Base-by-base conservation (phyloP, 2,888 invertebrate genomes). In the Polydrusus tereticollis region DNA sequence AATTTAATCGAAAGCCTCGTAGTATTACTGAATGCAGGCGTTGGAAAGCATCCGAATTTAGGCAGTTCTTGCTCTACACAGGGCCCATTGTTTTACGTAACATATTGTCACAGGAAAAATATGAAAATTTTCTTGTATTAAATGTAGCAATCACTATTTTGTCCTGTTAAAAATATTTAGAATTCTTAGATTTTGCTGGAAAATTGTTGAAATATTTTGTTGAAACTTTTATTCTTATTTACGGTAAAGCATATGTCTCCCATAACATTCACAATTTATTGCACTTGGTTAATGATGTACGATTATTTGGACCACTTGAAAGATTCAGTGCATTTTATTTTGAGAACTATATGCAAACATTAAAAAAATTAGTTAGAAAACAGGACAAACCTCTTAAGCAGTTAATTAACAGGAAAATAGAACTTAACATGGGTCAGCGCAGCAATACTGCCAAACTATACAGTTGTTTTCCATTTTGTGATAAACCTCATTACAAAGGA, bases 31-130 rank as follows among this genome's bases (percentile, higher is more conserved):
- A 71, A 62, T 26, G 47, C 10, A 72, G 65, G 45, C 20, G 65
- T 12, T 75, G 73, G 70, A 77, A 77, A 67, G 76, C 77, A 5
- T 73, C 76, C 18, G 77, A 76, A 62, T 74, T 74, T n/a, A n/a
- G 59, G 2, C 59, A 59, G 8, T 59, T 77, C 55, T 62, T 77
- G n/a, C 69, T 76, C 7, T 76, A 75, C 43, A 69, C 74, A 21
- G 74, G 75, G 7, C 77, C 75, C 18, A 29, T 76, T 47, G 74
- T 59, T 8, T 21, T 43, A 26, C 2, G 10, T 7, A 12, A 20
- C 23, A 21, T 55, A 6, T 26, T 55, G n/a, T 55, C 55, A 12
- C 2, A 4, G 2, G 55, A 55, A 5, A 20, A n/a, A 23, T 55
- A 55, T 26, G 12, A 21, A 29, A 20, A 55, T 26, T 55, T 55